These are phyloP conservation scores for Laupala kohalensis DNA, from an alignment of 1,140 invertebrate species.

Conservation along the genomic window DNA sequence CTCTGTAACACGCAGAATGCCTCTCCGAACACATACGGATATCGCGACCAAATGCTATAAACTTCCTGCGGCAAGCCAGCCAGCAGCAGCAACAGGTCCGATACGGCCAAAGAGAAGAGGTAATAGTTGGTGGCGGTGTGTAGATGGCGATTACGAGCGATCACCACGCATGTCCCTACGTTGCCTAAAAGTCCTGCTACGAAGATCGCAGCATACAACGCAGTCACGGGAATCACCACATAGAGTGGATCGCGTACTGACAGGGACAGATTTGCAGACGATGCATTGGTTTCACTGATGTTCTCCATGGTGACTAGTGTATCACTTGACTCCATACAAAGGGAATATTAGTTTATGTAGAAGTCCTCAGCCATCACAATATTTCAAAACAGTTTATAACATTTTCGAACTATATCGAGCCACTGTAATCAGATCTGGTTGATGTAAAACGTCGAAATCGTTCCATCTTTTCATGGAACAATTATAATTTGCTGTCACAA, in stretches of 20 bases:
- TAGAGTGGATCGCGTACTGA: slow-evolving; percentile 43
- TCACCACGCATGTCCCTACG: slow-evolving; percentile 83
- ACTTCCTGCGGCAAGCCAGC: slow-evolving; percentile 73
- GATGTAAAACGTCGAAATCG: too few species aligned
- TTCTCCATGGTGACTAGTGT: background rate
- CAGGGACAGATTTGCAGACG: background rate
- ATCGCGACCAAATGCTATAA: slow-evolving; percentile 69
- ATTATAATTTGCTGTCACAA: too few species aligned
- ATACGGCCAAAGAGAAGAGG: slow-evolving; percentile 75
- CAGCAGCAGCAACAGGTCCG: slow-evolving; percentile 76
- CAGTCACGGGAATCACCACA: slow-evolving; percentile 60
- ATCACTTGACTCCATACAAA: background rate
- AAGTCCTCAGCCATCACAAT: background rate
- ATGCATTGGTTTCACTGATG: background rate
- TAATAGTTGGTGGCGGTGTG: slow-evolving; percentile 89
- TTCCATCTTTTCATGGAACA: too few species aligned
- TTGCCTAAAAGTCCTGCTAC: slow-evolving; percentile 80
- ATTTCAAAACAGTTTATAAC: background rate
- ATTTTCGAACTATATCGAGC: background rate
- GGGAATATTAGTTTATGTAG: background rate
- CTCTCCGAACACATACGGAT: slow-evolving; percentile 78
- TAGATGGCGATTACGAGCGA: slow-evolving; percentile 78
- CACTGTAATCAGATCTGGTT: too few species aligned
- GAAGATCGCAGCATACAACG: slow-evolving; percentile 74
- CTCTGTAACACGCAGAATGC: slow-evolving; percentile 69